Evolutionary conservation across 2,797 vertebrate genomes (phyloP), one percentile per base, ranked within the genome.

Genomic region (Rhinoraja longicauda): DNA sequence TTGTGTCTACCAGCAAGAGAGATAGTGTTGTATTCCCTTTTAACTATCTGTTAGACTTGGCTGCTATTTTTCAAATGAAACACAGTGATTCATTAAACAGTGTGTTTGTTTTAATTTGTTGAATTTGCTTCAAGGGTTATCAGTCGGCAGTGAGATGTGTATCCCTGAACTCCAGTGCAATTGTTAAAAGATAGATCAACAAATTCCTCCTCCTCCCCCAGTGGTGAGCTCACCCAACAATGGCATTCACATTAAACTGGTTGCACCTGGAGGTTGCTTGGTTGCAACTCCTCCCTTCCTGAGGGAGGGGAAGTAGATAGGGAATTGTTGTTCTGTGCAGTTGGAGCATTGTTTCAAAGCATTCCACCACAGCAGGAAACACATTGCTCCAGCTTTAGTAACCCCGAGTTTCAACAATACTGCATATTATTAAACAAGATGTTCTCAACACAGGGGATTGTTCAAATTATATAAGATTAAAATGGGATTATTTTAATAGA

Each of bases 211-310:
- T 84, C n/a, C 29, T 32, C 17, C 36, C 1, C 84, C 17, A 24
- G 24, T 21, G 19, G n/a, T 67, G 84, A 88, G n/a, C n/a, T 15
- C 62, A 88, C n/a, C n/a, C 1, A 88, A 67, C 84, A 88, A 36
- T 21, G 15, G 4, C n/a, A 88, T 67, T 45, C 32, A 67, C 59
- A 15, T 62, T 64, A 36, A 36, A 15, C 76, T 77, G 76, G 76
- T 36, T 77, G 84, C 84, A 88, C 84, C 84, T 88, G 59, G 59
- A 88, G 62, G 7, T 36, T 88, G 84, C 67, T 88, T 88, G 64
- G n/a, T 88, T 82, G 21, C 79, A 88, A 32, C 59, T 88, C 62
- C 84, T 88, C 84, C 59, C 84, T 88, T 88, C 84, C 84, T 88
- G 84, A 88, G 59, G 15, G 84, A 88, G 84, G 59, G 59, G 84